Conservation (phyloP, 2,888 invertebrate genomes). For the Epirrita christyi region DNA sequence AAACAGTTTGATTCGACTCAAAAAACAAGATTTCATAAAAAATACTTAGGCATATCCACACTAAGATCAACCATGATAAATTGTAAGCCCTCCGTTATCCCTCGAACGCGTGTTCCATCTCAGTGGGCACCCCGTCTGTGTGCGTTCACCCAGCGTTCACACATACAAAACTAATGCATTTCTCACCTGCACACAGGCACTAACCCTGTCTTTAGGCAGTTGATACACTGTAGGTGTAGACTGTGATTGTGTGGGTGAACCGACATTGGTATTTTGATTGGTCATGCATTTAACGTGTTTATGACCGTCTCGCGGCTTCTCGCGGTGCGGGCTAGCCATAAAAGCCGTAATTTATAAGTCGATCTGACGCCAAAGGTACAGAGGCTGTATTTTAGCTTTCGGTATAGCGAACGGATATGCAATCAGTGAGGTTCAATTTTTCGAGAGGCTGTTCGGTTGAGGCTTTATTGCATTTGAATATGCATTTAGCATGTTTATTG, state of each 20-base stretch:
- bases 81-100: slow-evolving; percentile 81
- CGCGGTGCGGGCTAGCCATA: slow-evolving; percentile 70
- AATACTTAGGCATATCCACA: slow-evolving; percentile 53
- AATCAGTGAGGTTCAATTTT: slow-evolving; percentile 36
- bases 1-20: too few relatives aligned
- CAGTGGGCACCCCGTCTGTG: slow-evolving; percentile 62
- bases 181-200: slow-evolving; percentile 51
- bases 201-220: slow-evolving; percentile 27
- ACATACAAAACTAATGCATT: slow-evolving; percentile 54
- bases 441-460: slow-evolving; percentile 8
- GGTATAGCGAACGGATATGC: slow-evolving; percentile 54
- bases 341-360: slow-evolving; percentile 75
- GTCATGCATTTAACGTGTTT: slow-evolving; percentile 85
- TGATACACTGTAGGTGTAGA: slow-evolving; percentile 28
- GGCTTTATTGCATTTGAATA: slow-evolving; percentile 19
- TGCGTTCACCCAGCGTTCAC: slow-evolving; percentile 55
- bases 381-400: slow-evolving; percentile 58
- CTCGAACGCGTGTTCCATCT: slow-evolving; percentile 82
- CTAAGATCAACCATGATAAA: slow-evolving; percentile 59
- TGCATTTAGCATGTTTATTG: slow-evolving; percentile 22
- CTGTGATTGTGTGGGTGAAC: slow-evolving; percentile 63
- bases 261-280: slow-evolving; percentile 84
- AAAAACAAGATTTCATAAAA: not conserved
- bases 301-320: slow-evolving; percentile 67
- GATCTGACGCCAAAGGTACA: slow-evolving; percentile 40